Evolutionary conservation across 2,113 vertebrate species (phyloP), one percentile per base, ranked within the genome.

Genomic region (Cygnus buccinator): DNA sequence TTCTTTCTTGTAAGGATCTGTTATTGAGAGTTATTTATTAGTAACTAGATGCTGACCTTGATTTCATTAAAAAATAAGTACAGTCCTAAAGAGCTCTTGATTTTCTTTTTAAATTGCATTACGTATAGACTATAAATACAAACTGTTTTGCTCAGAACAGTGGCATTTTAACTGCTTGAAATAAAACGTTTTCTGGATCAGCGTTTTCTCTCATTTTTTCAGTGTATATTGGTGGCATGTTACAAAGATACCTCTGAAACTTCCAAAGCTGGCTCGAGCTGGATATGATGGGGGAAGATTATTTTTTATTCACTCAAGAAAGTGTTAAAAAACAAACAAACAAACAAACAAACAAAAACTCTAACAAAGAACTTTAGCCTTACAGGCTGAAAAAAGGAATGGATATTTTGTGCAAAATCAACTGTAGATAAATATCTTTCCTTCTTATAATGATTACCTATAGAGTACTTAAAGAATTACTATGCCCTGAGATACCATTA

Each of bases 21-120:
- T 86, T 96, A 66, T 33, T 72, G 80, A 92, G 88, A 81, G 66
- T 94, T 93, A 90, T 68, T 93, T 95, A 72, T 95, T 90, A 92
- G 63, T 77, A 95, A 81, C 80, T 94, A 86, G 88, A 72, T 88
- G 76, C 73, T 90, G 92, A 89, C 90, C 96, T 62, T 92, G 88
- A 95, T 94, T 94, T 94, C 62, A 79, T 92, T 91, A 92, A 91
- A 84, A 94, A 94, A 89, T 63, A 92, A 94, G 37, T 65, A 68
- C 14, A 52, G 28, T 50, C 35, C 41, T 1, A 1, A 88, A 90
- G 65, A 96, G 89, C 90, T 93, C 93, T 92, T 92, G 90, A 81
- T 77, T 79, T 72, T 4, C 79, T 92, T 88, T 93, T 93, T 75
- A 74, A 92, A 90, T 93, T 97, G 80, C 68, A 52, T 89, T 57